A percentile compares a stretch with the other conserved stretches of the same genome.
These are phyloP conservation scores for Ernsta delagoae DNA, from an alignment of 2,888 invertebrate species.

Conservation along the genomic window DNA sequence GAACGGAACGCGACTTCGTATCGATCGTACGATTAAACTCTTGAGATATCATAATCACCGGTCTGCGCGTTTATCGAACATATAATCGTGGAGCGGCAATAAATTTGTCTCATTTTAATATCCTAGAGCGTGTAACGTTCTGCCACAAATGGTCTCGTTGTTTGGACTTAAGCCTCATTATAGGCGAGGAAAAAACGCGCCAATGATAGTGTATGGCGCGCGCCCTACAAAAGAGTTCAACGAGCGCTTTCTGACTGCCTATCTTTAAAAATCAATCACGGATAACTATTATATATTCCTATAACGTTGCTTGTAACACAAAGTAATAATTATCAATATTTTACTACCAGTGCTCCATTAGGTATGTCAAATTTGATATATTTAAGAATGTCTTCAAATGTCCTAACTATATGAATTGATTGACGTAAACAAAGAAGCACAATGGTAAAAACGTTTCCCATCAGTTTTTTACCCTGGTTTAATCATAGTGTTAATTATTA, in stretches of 20 bases:
- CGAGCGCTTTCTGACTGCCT: conserved; percentile 46
- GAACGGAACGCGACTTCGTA: conserved; percentile 79
- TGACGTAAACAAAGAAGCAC: too few species aligned
- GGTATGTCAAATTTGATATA: not conserved
- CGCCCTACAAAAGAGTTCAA: conserved; percentile 77
- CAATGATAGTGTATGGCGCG: conserved; percentile 46
- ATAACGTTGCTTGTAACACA: not conserved
- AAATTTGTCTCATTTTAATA: conserved; percentile 84
- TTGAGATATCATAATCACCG: conserved; percentile 84
- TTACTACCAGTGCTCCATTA: not conserved
- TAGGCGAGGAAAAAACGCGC: conserved; percentile 49
- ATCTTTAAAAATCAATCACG: conserved; percentile 2
- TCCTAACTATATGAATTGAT: not conserved
- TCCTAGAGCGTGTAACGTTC: conserved; percentile 76
- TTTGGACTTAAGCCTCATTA: conserved; percentile 67
- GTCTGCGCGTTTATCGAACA: conserved; percentile 82
- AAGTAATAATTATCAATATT: not conserved
- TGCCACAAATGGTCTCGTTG: conserved; percentile 61
- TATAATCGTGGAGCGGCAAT: conserved; percentile 80
- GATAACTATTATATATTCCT: not conserved
- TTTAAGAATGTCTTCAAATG: not conserved
- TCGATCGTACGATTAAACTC: conserved; percentile 80
- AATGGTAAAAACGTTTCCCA: too few species aligned
- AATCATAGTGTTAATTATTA: too few species aligned
- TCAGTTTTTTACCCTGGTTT: too few species aligned